These are phyloP conservation scores for Rousettus leschenaultii DNA, from an alignment of 2,113 vertebrate genomes.

Conservation along the genomic window DNA sequence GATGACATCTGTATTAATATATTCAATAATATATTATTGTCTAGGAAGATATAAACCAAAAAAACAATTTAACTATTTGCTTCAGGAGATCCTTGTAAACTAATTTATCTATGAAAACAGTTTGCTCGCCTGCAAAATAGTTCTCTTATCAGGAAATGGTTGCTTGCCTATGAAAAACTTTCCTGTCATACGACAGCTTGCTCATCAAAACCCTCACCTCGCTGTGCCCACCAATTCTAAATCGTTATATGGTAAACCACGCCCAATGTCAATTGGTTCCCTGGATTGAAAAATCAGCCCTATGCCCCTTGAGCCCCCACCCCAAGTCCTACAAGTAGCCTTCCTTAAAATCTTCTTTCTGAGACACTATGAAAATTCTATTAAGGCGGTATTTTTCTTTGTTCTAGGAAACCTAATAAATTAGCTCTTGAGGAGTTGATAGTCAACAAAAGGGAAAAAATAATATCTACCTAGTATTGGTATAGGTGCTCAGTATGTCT, in stretches of 20 bases:
- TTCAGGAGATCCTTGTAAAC: neutral
- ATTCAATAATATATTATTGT: neutral
- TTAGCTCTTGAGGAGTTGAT: neutral
- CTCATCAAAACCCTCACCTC: neutral
- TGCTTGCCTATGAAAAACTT: neutral
- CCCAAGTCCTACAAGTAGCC: neutral
- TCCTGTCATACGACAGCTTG: neutral
- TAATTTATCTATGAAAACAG: neutral
- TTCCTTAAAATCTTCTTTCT: neutral
- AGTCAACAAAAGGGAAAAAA: neutral
- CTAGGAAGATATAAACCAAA: neutral
- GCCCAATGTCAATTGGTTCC: neutral
- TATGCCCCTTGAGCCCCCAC: neutral
- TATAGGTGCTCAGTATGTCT: neutral
- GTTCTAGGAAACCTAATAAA: neutral
- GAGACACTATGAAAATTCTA: neutral
- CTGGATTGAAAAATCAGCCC: neutral
- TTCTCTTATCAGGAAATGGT: neutral
- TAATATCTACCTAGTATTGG: neutral
- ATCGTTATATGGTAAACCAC: neutral
- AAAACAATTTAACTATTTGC: neutral
- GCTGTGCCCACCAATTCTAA: neutral
- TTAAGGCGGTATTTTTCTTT: neutral
- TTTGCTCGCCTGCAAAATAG: neutral
- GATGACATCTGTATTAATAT: neutral